Base-by-base conservation (phyloP, 2,797 vertebrate species). In the Silurus lanzhouensis region DNA sequence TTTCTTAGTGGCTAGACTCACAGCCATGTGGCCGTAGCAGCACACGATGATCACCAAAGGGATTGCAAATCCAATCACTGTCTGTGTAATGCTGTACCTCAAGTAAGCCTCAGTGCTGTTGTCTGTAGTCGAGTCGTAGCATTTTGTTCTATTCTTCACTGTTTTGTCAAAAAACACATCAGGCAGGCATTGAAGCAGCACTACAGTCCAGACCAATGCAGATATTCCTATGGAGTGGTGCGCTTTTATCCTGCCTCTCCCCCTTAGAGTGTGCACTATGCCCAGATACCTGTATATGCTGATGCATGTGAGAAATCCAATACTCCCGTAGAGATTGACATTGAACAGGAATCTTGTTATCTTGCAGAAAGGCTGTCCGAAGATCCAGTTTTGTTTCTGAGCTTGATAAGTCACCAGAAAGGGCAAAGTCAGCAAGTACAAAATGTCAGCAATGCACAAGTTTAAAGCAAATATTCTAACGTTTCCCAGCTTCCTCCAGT, bases 261-360 rank as follows among this genome's bases (percentile, higher is more conserved):
- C 89, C 85, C 72, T 94, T 91, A 96, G 72, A 0, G 96, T 93
- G 85, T 97, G 93, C 13, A 96, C 95, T 0, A 97, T 94, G 63
- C 95, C 94, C 90, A 96, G 90, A 89, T 97, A 96, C 19, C 96
- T 93, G 89, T 95, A 96, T 44, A 96, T 31, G 15, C 96, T 96
- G 88, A 97, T 96, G 86, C 95, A 96, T 0, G 94, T 96, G 63
- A 97, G 95, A 87, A 97, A 97, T 3, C 95, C 93, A 19, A 97
- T 96, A 91, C 96, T 97, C 85, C 96, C 93, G 0, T 96, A 96
- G 27, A 96, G 91, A 86, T 97, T 97, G 82, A 96, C 82, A 72
- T 95, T 95, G 91, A 97, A 97, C 63, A 95, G 92, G 82, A 94
- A 89, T 19, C 96, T 91, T 10, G 94, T 95, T 15, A 95, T 15